These are phyloP conservation scores for Cephus pygmeus DNA, from an alignment of 2,888 invertebrate species.

Conservation along the genomic window DNA sequence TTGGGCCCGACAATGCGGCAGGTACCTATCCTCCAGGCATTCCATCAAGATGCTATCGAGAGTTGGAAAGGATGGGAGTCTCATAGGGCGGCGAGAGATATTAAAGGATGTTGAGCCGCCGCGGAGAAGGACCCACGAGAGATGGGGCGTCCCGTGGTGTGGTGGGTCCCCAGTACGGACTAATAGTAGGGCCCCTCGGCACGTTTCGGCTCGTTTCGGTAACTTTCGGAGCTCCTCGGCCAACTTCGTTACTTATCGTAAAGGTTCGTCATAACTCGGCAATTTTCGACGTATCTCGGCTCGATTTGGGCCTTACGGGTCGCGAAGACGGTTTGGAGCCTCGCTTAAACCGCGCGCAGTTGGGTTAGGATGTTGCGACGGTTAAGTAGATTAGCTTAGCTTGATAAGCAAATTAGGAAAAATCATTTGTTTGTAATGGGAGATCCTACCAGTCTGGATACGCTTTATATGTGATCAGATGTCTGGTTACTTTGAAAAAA, in stretches of 20 bases:
- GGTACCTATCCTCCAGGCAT: constrained; percentile 59
- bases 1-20: constrained; percentile 57
- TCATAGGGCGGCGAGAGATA: constrained; percentile 52
- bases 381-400: neutral
- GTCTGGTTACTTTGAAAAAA: neutral
- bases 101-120: constrained; percentile 57
- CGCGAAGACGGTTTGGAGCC: neutral
- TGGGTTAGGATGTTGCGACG: neutral
- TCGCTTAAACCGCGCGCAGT: neutral
- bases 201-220: neutral
- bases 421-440: neutral
- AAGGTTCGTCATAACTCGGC: neutral
- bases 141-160: constrained; percentile 38
- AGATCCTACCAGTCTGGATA: neutral
- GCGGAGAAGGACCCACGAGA: constrained; percentile 17
- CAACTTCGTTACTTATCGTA: neutral
- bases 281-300: constrained; percentile 7
- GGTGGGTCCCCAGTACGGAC: constrained; percentile 42
- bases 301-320: neutral
- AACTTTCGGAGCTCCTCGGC: constrained; percentile 11
- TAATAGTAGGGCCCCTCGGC: neutral
- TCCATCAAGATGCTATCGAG: constrained; percentile 63
- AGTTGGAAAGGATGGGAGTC: constrained; percentile 29
- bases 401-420: neutral
- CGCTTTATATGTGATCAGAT: neutral